Evolutionary conservation across 2,797 vertebrate species (phyloP), one percentile per base, ranked within the genome.

Genomic region (Neomorphus geoffroyi): DNA sequence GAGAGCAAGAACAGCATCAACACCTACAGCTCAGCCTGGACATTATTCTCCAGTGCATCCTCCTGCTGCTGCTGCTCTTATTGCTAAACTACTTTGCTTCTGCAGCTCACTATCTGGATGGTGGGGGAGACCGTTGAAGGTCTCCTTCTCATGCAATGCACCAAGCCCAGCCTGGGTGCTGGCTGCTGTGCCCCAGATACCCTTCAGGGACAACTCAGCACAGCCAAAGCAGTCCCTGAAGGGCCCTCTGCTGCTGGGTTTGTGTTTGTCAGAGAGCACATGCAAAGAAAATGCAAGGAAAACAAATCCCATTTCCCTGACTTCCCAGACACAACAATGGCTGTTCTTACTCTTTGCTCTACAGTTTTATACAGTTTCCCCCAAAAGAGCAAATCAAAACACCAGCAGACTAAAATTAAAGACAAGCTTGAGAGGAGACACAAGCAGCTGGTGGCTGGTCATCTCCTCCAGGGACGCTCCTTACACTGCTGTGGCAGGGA

Each of bases 401-500:
- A 43, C 33, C 43, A 58, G 27, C 30, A 77, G 54, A 28, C 21
- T 45, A 39, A 64, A 62, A 67, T 18, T 33, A 56, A 82, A 60
- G 17, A 37, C 22, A 74, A 72, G 24, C 41, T 33, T 32, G 46
- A 62, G 30, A 32, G 53, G 32, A 80, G 32, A 26, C 3, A 1
- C 10, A 43, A 53, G 24, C 21, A 54, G 54, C 37, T 80, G 27
- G 10, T 13, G 23, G 32, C 7, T 39, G 32, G 19, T 23, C 54
- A 13, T 43, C 2, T 66, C 21, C 26, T 7, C 10, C 50, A 10
- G 41, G 46, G 64, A 61, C 32, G 3, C 23, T 30, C 33, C 10
- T 58, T 19, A 53, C 0, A 1, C 43, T 21, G 17, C 51, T 2
- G 0, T 30, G 24, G 23, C 64, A 57, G 24, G 15, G 15, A 39